Percentiles rank a stretch among this genome's conserved stretches.
Conservation (phyloP, 2,797 vertebrate genomes). For the Mionectes olivaceus region DNA sequence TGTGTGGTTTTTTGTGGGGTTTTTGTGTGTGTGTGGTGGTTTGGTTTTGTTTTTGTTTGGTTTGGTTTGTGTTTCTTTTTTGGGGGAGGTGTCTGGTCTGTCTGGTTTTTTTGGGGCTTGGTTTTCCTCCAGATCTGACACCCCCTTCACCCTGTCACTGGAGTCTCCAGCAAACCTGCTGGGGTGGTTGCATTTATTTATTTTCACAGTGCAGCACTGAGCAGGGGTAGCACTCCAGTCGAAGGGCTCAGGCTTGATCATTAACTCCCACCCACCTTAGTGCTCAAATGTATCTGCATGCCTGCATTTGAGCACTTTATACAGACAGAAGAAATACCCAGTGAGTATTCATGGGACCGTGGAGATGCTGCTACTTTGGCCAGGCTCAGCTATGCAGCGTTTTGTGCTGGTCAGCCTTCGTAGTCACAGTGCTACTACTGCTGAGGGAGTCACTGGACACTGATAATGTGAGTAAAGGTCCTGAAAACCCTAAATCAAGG, state of each 20-base stretch:
- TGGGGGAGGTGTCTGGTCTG: neutral
- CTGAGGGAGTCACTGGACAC: neutral
- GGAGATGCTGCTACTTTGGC: neutral
- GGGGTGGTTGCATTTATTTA: accelerated
- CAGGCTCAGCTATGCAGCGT: neutral
- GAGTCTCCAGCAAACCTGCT: neutral
- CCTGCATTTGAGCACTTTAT: neutral
- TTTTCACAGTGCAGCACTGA: neutral
- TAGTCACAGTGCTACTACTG: neutral
- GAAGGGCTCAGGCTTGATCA: neutral
- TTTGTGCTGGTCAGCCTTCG: neutral
- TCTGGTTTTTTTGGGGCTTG: neutral
- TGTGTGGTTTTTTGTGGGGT: neutral
- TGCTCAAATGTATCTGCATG: neutral
- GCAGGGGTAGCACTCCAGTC: neutral
- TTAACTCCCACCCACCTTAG: neutral
- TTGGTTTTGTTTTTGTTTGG: neutral
- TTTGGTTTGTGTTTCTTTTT: neutral
- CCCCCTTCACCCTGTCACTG: neutral
- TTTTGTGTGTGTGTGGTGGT: no score
- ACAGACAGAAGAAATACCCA: neutral
- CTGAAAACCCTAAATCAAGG: neutral
- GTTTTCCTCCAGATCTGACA: neutral
- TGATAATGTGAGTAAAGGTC: neutral
- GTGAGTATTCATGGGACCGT: neutral